Evolutionary conservation across 2,113 vertebrate species (phyloP).

Genomic region (Furnarius figulus): DNA sequence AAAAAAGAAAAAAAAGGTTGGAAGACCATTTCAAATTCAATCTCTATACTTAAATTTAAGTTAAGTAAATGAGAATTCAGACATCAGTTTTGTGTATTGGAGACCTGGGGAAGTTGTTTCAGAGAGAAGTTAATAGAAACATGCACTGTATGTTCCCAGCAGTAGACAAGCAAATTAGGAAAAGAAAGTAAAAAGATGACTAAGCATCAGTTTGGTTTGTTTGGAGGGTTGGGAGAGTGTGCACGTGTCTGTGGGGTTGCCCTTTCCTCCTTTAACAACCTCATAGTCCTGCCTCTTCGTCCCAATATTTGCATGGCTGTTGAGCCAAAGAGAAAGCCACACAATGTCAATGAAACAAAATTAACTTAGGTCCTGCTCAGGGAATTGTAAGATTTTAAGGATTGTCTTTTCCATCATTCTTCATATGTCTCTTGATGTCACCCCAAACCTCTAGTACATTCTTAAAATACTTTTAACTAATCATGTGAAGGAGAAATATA

Average conservation of each 20-base stretch:
- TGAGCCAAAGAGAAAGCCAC: neutral
- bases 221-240: too few species aligned
- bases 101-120: neutral
- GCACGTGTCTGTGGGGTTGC: neutral
- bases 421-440: neutral
- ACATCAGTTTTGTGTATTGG: rapidly evolving
- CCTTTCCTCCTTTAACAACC: neutral
- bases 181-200: neutral
- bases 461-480: neutral
- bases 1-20: neutral
- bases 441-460: neutral
- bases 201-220: neutral
- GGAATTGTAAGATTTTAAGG: neutral
- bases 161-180: neutral
- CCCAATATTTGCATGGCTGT: neutral
- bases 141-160: rapidly evolving
- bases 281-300: neutral
- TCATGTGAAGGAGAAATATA: neutral
- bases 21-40: neutral
- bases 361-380: neutral
- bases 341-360: neutral
- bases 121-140: neutral
- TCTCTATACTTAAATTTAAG: neutral
- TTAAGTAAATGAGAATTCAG: neutral
- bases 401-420: neutral